These are phyloP conservation scores for Neuroterus valhalla DNA, from an alignment of 1,140 invertebrate genomes.

Conservation along the genomic window DNA sequence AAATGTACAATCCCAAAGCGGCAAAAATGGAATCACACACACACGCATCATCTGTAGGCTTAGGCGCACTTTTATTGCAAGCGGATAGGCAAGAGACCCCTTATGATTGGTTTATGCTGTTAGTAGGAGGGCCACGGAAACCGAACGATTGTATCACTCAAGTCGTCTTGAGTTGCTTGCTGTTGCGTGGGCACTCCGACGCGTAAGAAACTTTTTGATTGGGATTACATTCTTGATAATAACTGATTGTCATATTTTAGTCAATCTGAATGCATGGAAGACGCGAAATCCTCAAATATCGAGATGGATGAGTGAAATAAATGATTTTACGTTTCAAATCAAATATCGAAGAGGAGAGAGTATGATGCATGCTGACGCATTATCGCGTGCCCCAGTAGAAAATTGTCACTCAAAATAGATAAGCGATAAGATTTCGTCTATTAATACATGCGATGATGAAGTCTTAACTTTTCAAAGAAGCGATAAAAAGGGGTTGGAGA, in stretches of 20 bases:
- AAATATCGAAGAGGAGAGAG: neutral
- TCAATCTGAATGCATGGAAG: conserved; percentile 37
- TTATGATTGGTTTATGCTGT: neutral
- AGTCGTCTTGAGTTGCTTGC: neutral
- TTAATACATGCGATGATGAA: no score
- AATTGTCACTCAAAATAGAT: no score
- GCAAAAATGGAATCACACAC: conserved; percentile 40
- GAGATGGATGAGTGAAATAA: conserved; percentile 34
- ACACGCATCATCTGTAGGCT: conserved; percentile 44
- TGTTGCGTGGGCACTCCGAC: conserved; percentile 6
- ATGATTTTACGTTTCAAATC: conserved; percentile 5
- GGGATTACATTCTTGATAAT: conserved; percentile 40
- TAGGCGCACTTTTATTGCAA: conserved; percentile 48
- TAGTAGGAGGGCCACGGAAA: neutral
- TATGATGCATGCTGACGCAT: neutral
- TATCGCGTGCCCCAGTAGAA: no score
- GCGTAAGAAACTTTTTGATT: conserved; percentile 45
- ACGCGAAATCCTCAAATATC: conserved; percentile 42
- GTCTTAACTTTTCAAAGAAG: no score
- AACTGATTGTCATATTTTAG: conserved; percentile 43
- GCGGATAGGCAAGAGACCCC: neutral
- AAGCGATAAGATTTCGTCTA: no score
- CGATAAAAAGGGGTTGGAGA: no score
- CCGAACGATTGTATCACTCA: neutral
- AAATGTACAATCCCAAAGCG: conserved; percentile 38